Percentiles rank a stretch among this genome's conserved stretches.
phyloP scores from a whole-genome alignment of 2,888 invertebrate species.

The Tetranychus piercei region DNA sequence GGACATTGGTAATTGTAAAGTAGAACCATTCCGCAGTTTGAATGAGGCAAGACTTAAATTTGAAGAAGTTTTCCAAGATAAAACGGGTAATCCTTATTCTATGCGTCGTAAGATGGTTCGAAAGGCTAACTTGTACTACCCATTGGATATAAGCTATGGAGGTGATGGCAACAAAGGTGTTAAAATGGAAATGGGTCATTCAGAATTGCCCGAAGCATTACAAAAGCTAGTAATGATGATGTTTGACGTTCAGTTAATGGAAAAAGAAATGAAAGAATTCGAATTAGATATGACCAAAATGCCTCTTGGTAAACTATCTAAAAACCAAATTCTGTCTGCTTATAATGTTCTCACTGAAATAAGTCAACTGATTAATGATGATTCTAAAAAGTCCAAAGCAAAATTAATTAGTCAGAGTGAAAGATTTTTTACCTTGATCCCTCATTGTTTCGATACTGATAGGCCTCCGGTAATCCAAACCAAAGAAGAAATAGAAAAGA shows the following conservation, averaged over 20 bases:
- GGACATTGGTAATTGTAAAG: background rate
- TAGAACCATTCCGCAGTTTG: background rate
- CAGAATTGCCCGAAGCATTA: background rate
- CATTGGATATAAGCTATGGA: background rate
- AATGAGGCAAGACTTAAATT: background rate
- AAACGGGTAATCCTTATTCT: background rate
- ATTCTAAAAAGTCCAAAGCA: background rate
- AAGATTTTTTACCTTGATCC: background rate
- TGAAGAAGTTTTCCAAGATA: background rate
- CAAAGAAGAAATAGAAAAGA: background rate
- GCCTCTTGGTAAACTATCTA: slow-evolving; percentile 5
- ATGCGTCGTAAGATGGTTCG: background rate
- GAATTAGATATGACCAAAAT: slow-evolving; percentile 4
- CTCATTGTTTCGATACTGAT: background rate
- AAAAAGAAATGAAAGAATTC: slow-evolving; percentile 7
- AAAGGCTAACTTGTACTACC: background rate
- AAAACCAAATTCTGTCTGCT: background rate
- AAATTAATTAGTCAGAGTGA: background rate
- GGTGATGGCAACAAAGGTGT: background rate
- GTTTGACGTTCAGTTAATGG: background rate
- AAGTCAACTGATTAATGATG: background rate
- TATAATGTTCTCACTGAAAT: slow-evolving; percentile 3
- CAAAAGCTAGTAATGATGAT: slow-evolving; percentile 1
- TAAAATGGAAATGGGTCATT: background rate
- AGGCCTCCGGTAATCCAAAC: background rate